Conservation (phyloP, 2,113 vertebrate genomes). For the Illadopsis cleaveri region DNA sequence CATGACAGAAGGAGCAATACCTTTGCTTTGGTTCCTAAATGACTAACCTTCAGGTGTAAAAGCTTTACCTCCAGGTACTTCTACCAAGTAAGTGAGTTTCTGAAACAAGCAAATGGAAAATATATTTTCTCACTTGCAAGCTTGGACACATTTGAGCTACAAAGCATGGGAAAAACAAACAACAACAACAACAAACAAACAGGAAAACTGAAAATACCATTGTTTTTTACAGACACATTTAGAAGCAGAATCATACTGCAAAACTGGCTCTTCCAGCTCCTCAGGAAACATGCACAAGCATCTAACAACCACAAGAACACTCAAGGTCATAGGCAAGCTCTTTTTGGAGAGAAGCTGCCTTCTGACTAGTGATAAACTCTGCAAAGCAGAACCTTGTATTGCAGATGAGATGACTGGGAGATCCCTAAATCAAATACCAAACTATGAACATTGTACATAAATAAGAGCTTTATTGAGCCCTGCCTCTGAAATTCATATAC, state of each 20-base stretch:
- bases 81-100: neutral
- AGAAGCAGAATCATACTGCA: neutral
- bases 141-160: neutral
- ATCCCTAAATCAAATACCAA: neutral
- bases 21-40: neutral
- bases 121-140: neutral
- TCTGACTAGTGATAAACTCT: neutral
- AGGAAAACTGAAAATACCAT: neutral
- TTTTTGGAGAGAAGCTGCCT: neutral
- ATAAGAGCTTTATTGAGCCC: neutral
- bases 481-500: neutral
- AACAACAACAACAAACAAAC: neutral
- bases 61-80: neutral
- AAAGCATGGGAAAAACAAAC: neutral
- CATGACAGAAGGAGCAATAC: neutral
- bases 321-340: slow-evolving; percentile 34
- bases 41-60: neutral
- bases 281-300: neutral
- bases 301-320: neutral
- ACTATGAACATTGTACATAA: neutral
- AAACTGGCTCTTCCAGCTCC: neutral
- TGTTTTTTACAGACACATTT: neutral
- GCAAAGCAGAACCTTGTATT: neutral
- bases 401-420: neutral
- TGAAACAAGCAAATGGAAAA: neutral